Evolutionary conservation across 2,888 invertebrate species (phyloP).

Genomic region (Clivina fossor): DNA sequence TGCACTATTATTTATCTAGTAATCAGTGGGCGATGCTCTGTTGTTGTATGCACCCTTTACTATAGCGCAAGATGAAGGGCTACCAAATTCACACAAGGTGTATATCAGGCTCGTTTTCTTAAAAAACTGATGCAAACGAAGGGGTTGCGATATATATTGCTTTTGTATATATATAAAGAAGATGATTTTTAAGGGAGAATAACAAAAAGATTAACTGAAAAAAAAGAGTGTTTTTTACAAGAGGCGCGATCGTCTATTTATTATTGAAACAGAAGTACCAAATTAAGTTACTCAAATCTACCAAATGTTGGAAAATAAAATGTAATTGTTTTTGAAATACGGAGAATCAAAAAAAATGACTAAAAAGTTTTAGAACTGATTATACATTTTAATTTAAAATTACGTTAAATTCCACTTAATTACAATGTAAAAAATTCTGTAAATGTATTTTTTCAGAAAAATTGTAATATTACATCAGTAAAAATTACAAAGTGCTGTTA

Average conservation of each 20-base stretch:
- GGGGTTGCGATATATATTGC: not conserved
- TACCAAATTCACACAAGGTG: constrained; percentile 20
- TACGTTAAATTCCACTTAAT: too few species aligned
- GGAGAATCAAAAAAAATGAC: too few species aligned
- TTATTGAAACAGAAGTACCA: not conserved
- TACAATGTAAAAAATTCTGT: too few species aligned
- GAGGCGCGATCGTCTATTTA: constrained; percentile 15
- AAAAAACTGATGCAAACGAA: not conserved
- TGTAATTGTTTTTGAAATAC: too few species aligned
- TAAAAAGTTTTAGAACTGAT: too few species aligned
- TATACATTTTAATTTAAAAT: too few species aligned
- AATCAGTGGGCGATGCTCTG: constrained; percentile 14
- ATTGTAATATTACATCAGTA: too few species aligned
- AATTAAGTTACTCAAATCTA: not conserved
- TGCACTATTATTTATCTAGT: constrained; percentile 27
- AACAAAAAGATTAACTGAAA: constrained; percentile 1
- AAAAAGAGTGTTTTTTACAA: constrained; percentile 5
- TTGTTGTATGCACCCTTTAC: constrained; percentile 10
- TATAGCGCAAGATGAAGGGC: too few species aligned
- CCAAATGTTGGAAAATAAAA: too few species aligned
- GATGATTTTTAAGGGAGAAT: constrained; percentile 7
- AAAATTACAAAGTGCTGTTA: too few species aligned
- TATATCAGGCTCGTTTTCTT: not conserved
- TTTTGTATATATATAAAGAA: not conserved
- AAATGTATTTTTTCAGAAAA: too few species aligned